Evolutionary conservation across 2,797 vertebrate species (phyloP), one percentile per base, ranked within the genome.

Genomic region (Acestrorhynchus altus): DNA sequence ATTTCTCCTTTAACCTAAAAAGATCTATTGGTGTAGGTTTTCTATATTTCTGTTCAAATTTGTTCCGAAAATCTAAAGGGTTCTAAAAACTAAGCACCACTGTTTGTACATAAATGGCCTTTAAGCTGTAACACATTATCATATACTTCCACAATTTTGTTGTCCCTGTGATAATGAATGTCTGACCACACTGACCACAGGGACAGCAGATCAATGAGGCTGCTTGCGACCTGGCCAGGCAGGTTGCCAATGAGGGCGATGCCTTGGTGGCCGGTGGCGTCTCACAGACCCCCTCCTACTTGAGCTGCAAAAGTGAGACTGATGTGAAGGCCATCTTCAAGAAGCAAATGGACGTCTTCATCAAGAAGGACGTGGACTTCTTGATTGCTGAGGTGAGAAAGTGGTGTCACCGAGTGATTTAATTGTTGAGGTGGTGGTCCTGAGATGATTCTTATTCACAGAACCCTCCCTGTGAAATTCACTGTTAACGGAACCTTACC

Each of bases 191-290:
- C 1, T 22, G 3, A 35, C 16, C 68, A 16, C 80, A 99, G 97
- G 93, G 95, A 5, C 84, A 92, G 64, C 94, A 96, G 79, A 94
- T 99, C 63, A 98, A 98, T 10, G 97, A 98, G 88, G 96, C 96
- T 0, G 98, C 97, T 0, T 99, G 98, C 84, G 96, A 98, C 87
- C 94, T 99, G 88, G 98, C 97, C 83, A 90, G 90, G 81, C 91
- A 97, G 86, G 97, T 98, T 72, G 97, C 97, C 63, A 83, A 93
- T 2, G 96, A 98, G 88, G 96, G 96, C 0, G 95, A 96, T 0
- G 97, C 95, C 28, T 89, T 99, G 90, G 97, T 99, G 68, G 98
- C 97, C 0, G 98, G 98, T 4, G 97, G 97, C 0, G 95, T 98
- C 81, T 97, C 96, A 56, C 98, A 99, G 90, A 99, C 96, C 0